phyloP scores from a whole-genome alignment of 2,113 vertebrate genomes.

The Cygnus atratus region DNA sequence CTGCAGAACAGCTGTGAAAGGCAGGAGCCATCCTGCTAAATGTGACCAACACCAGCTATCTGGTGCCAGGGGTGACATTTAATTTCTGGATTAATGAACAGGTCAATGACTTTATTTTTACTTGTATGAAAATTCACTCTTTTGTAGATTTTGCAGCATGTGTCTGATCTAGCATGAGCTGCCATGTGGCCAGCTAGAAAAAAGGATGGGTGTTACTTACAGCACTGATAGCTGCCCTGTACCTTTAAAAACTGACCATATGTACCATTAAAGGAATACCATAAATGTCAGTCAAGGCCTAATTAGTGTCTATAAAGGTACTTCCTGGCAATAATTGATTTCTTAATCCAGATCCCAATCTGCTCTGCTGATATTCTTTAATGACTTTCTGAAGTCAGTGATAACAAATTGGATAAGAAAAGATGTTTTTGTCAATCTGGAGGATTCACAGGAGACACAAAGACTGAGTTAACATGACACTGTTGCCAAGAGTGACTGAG shows the following conservation, averaged over 20 bases:
- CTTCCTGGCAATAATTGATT: conserved; percentile 57
- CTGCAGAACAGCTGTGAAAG: not conserved
- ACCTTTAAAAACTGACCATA: conserved; percentile 44
- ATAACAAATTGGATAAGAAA: conserved; percentile 55
- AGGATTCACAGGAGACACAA: conserved; percentile 24
- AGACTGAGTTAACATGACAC: conserved; percentile 31
- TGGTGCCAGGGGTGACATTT: not conserved
- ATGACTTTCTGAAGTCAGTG: conserved; percentile 57
- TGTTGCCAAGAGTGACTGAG: conserved; percentile 52
- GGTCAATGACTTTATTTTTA: not conserved
- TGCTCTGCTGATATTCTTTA: conserved; percentile 51
- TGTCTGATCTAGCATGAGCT: not conserved
- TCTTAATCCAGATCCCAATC: conserved; percentile 52
- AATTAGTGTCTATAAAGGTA: conserved; percentile 40
- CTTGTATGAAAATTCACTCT: not conserved
- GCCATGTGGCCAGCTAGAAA: not conserved
- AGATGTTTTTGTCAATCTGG: conserved; percentile 39
- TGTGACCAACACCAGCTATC: not conserved
- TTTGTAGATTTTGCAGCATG: not conserved
- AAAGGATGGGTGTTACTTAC: not conserved
- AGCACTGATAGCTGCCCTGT: not conserved
- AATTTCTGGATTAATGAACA: not conserved
- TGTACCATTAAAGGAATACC: not conserved
- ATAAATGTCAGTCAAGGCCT: conserved; percentile 29
- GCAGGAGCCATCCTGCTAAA: not conserved